Evolutionary conservation across 2,113 vertebrate genomes (phyloP).

Genomic region (Clarias macrocephalus): DNA sequence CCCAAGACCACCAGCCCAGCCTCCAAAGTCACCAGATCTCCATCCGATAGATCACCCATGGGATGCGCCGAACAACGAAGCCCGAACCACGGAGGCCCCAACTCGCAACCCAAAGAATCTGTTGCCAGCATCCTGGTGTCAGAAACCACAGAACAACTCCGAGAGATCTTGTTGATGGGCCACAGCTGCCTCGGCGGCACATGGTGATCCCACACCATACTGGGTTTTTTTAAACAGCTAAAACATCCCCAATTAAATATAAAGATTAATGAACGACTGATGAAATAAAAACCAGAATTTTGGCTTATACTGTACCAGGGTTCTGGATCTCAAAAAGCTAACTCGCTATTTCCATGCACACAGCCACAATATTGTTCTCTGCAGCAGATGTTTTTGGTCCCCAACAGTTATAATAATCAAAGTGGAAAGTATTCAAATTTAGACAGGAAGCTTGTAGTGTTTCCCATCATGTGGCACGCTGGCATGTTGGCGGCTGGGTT

Average conservation of each 20-base stretch:
- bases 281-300: not conserved
- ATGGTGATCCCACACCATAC: not conserved
- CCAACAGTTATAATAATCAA: conserved; percentile 25
- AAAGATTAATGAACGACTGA: not conserved
- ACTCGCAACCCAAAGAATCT: no score
- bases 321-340: not conserved
- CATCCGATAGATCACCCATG: no score
- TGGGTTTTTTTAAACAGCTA: not conserved
- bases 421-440: conserved; percentile 23
- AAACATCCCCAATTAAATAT: not conserved
- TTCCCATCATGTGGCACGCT: conserved; percentile 37
- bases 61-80: no score
- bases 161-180: no score
- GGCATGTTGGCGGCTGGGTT: conserved; percentile 30
- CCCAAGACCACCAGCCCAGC: no score
- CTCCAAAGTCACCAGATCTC: no score
- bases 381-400: conserved; percentile 29
- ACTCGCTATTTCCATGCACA: conserved; percentile 29
- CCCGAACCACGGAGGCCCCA: no score
- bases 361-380: conserved; percentile 44
- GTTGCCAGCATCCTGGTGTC: no score
- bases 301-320: not conserved
- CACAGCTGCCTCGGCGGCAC: not conserved
- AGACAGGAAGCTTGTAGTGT: conserved; percentile 8
- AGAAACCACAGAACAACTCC: no score